Evolutionary conservation across 2,113 vertebrate genomes (phyloP).

Genomic region (Rhea pennata): DNA sequence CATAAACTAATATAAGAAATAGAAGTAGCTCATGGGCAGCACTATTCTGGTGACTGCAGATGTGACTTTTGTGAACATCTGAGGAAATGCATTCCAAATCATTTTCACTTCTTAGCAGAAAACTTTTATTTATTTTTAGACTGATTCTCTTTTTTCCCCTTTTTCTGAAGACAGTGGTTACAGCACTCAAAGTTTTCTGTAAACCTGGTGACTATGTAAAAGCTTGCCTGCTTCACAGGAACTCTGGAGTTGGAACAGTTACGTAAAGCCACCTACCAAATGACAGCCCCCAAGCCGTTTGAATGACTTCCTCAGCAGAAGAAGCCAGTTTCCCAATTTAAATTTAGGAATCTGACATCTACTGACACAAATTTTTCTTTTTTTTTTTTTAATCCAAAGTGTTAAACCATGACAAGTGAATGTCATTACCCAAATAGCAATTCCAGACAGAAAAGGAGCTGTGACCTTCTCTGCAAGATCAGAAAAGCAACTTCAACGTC

Average conservation of each 20-base stretch:
- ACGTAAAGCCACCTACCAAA: not conserved
- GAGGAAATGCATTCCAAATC: not conserved
- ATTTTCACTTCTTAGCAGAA: not conserved
- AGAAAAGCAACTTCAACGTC: not conserved
- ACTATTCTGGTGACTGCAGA: not conserved
- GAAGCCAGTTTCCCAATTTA: not conserved
- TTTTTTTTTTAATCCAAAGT: not conserved
- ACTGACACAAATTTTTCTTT: not conserved
- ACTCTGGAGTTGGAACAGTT: not conserved
- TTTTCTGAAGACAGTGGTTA: not conserved
- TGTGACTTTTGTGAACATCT: not conserved
- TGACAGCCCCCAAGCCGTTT: not conserved
- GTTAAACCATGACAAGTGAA: not conserved
- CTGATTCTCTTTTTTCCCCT: not conserved
- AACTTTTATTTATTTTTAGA: not conserved
- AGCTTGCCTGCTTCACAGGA: not conserved
- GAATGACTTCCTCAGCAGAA: not conserved
- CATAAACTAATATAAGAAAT: not conserved
- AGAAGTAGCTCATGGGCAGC: not conserved
- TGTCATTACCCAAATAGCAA: not conserved
- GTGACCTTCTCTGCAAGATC: not conserved
- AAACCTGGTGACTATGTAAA: not conserved
- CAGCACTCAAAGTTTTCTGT: not conserved
- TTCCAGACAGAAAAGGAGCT: not conserved
- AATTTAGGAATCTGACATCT: not conserved